A percentile compares a stretch with the other conserved stretches of the same genome.
Evolutionary conservation across 2,888 invertebrate species (phyloP).

Genomic region (Lomographa bimaculata): DNA sequence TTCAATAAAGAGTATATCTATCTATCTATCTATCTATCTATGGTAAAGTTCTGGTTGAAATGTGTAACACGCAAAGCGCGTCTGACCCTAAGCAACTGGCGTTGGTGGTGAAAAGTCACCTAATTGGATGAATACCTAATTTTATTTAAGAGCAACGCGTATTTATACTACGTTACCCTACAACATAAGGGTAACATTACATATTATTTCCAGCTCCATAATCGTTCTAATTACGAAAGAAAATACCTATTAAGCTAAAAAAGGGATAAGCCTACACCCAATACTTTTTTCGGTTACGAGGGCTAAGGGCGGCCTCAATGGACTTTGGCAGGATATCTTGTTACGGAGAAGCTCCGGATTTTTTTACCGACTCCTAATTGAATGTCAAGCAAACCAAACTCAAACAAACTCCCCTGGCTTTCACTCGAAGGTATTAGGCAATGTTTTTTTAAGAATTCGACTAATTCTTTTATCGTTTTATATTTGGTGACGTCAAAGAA

Average conservation of each 20-base stretch:
- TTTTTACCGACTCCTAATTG: conserved; percentile 37
- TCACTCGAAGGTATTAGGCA: conserved; percentile 10
- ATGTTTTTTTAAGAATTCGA: conserved; percentile 17
- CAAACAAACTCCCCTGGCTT: conserved; percentile 24
- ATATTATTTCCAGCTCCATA: conserved; percentile 12
- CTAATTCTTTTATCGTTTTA: conserved; percentile 14
- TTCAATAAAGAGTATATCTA: too few relatives aligned
- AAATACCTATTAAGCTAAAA: conserved; percentile 30
- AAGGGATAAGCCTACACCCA: conserved; percentile 27
- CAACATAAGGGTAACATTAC: too few relatives aligned
- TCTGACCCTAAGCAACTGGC: too few relatives aligned
- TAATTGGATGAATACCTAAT: too few relatives aligned
- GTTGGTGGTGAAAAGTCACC: too few relatives aligned
- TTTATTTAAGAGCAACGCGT: too few relatives aligned
- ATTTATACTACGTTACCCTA: too few relatives aligned
- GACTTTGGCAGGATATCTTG: conserved; percentile 34
- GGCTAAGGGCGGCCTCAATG: conserved; percentile 37
- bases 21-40: too few relatives aligned
- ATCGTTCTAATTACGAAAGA: conserved; percentile 25
- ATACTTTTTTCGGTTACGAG: conserved; percentile 33
- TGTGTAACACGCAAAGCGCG: too few relatives aligned
- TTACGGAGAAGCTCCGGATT: conserved; percentile 28
- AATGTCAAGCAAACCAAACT: conserved; percentile 34
- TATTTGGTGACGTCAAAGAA: too few relatives aligned
- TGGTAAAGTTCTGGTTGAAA: too few relatives aligned